Percentiles rank a stretch among this genome's conserved stretches.
Conservation (phyloP, 2,797 vertebrate genomes). For the Diceros bicornis region DNA sequence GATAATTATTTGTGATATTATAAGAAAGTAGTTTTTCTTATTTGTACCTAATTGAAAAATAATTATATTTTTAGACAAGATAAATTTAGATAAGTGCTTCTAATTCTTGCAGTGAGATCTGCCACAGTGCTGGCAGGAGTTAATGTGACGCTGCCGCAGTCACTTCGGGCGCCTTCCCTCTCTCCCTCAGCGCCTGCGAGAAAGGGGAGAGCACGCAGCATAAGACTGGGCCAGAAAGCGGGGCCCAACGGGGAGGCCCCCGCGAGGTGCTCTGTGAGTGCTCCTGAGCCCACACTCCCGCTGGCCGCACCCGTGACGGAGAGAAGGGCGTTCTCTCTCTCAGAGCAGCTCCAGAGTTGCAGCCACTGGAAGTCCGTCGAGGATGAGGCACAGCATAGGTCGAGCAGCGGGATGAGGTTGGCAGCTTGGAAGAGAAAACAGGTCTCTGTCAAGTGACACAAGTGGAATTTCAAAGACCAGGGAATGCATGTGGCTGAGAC, state of each 20-base stretch:
- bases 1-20: background rate
- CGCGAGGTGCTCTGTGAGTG: no score
- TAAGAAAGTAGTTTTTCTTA: background rate
- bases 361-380: background rate
- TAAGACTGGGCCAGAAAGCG: background rate
- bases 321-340: background rate
- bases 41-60: background rate
- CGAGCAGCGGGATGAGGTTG: background rate
- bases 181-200: rapidly evolving
- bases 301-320: background rate
- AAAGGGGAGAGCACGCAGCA: background rate
- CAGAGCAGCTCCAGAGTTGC: background rate
- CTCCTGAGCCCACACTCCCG: no score
- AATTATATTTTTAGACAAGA: background rate
- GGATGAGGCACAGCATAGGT: background rate
- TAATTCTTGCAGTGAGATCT: background rate
- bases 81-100: background rate
- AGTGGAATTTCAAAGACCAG: background rate
- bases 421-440: background rate
- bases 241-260: no score
- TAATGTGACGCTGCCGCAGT: no score
- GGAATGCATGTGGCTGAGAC: background rate
- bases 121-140: background rate
- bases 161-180: no score
- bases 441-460: background rate